phyloP scores from a whole-genome alignment of 2,113 vertebrate genomes.

The Aegithalos caudatus region DNA sequence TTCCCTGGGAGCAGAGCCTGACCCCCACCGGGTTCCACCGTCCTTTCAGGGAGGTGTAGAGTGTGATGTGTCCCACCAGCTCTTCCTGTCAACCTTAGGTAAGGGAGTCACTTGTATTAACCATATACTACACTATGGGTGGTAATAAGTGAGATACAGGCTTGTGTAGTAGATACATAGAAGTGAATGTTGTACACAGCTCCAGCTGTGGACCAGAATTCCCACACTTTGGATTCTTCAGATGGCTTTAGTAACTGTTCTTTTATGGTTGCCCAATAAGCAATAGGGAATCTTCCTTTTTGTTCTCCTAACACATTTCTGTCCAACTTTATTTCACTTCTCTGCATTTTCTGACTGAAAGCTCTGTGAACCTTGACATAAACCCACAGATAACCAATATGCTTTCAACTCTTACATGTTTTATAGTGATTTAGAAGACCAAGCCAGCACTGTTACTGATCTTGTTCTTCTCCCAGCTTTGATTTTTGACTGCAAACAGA shows the following conservation, averaged over 20 bases:
- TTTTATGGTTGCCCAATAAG: background rate
- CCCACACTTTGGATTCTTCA: background rate
- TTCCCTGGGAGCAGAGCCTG: background rate
- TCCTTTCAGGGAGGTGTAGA: background rate
- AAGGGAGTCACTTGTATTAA: background rate
- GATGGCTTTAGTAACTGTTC: background rate
- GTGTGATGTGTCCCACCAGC: background rate
- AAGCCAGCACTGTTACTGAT: background rate
- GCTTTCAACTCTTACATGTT: background rate
- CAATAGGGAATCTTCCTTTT: background rate
- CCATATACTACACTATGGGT: fast-evolving
- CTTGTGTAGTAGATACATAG: background rate
- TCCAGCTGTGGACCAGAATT: background rate
- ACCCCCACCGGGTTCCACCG: background rate
- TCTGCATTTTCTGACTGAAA: background rate
- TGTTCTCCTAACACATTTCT: background rate
- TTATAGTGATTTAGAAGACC: background rate
- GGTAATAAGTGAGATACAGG: background rate
- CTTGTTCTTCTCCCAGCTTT: background rate
- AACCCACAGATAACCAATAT: background rate
- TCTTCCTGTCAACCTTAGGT: background rate
- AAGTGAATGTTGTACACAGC: background rate
- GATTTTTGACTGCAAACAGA: background rate
- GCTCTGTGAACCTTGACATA: background rate
- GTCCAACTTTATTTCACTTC: background rate